Evolutionary conservation across 2,888 invertebrate genomes (phyloP), one percentile per base, ranked within the genome.

Genomic region (Nomada flava): DNA sequence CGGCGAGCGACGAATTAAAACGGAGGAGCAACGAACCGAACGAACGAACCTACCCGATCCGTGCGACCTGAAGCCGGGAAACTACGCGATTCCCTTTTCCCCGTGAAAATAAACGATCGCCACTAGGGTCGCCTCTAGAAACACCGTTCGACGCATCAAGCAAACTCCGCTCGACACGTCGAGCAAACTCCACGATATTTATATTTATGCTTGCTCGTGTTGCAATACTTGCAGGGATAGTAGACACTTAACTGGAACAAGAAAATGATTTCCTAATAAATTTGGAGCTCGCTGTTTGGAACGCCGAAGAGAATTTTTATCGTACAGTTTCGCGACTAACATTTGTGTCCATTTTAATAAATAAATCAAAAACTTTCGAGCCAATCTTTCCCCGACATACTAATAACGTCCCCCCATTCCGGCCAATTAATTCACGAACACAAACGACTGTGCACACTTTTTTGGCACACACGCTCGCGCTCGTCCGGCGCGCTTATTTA

Each of bases 1-100:
- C 82, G 76, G 82, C 82, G 82, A 82, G 76, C 82, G 76, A 76
- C 82, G 82, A 83, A 82, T 81, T 82, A 83, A 83, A 83, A 83
- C 76, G 76, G 82, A 76, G 76, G 73, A 82, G 76, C 82, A 83
- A 82, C 82, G 76, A 76, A 83, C 76, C 82, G 81, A 81, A 80
- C 76, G 68, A 72, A 68, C 72, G 75, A 47, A 53, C 63, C 64
- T 13, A n/a, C 57, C 23, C 70, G 70, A 70, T 70, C 70, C 70
- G 52, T 68, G 53, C 67, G 67, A 68, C 69, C 74, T 67, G 59
- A 20, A 23, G 26, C 44, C 62, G 47, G 62, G 20, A 62, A 71
- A 70, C 69, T 70, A 70, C 69, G 59, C 69, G 69, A 47, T 15
- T 47, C 59, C 68, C 29, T 60, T 15, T 44, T 20, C n/a, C 70